These are phyloP conservation scores for Erpobdella octoculata DNA, from an alignment of 2,888 invertebrate species.

Conservation along the genomic window DNA sequence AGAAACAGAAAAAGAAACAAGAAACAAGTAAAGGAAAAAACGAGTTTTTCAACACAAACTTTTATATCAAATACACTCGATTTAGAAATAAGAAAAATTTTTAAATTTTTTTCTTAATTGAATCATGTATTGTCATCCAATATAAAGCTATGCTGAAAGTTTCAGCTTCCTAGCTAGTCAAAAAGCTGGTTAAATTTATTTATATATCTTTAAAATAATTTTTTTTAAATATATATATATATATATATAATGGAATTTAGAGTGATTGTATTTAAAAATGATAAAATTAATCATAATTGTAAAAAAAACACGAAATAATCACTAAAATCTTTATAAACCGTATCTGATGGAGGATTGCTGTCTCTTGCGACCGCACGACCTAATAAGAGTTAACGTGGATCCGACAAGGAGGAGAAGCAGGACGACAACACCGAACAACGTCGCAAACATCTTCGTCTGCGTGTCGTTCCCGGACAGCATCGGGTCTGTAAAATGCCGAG, in stretches of 20 bases:
- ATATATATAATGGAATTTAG: no score
- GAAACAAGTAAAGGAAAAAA: no score
- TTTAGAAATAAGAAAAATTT: no score
- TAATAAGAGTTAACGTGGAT: constrained; percentile 9
- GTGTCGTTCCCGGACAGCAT: neutral
- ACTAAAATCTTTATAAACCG: neutral
- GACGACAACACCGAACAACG: constrained; percentile 1
- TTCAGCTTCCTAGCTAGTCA: no score
- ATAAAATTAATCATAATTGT: neutral
- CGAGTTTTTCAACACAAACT: no score
- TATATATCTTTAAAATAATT: no score
- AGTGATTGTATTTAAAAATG: neutral
- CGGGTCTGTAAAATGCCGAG: neutral
- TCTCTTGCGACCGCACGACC: neutral
- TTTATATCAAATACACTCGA: no score
- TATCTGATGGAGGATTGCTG: constrained; percentile 15
- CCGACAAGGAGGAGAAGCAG: constrained; percentile 10
- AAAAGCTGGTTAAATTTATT: no score
- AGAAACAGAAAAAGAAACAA: no score
- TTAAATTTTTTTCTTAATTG: no score
- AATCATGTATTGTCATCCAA: no score
- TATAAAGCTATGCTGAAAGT: no score
- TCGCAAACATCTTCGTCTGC: neutral
- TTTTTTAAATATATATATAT: neutral
- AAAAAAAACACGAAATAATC: neutral